These are phyloP conservation scores for Phalacrocorax aristotelis DNA, from an alignment of 2,113 vertebrate genomes.

Conservation along the genomic window DNA sequence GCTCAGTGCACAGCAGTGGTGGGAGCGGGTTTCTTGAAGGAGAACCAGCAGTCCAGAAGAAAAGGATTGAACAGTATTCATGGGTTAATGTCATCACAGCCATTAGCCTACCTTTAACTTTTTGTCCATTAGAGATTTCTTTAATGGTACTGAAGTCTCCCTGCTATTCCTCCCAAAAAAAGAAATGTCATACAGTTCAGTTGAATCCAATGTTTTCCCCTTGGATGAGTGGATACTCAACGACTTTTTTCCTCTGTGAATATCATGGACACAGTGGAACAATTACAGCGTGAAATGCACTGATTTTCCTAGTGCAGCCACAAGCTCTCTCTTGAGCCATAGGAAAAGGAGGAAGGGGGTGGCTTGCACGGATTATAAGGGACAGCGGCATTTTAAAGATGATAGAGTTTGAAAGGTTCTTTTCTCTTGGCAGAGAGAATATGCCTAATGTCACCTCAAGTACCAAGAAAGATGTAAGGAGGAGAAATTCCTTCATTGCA, in stretches of 20 bases:
- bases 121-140: not conserved
- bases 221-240: not conserved
- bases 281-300: not conserved
- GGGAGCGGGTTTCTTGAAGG: not conserved
- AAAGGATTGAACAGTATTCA: not conserved
- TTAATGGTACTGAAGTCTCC: not conserved
- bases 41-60: not conserved
- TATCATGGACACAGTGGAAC: not conserved
- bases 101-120: not conserved
- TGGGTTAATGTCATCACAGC: not conserved
- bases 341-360: not conserved
- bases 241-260: not conserved
- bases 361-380: not conserved
- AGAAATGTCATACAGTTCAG: not conserved
- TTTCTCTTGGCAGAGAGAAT: not conserved
- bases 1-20: not conserved
- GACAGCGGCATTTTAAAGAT: not conserved
- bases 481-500: not conserved
- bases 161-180: not conserved
- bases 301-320: not conserved
- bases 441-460: not conserved
- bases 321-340: not conserved
- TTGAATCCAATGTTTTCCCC: not conserved
- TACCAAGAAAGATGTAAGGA: not conserved
- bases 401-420: not conserved